phyloP scores from a whole-genome alignment of 2,113 vertebrate genomes.

The Naja naja region DNA sequence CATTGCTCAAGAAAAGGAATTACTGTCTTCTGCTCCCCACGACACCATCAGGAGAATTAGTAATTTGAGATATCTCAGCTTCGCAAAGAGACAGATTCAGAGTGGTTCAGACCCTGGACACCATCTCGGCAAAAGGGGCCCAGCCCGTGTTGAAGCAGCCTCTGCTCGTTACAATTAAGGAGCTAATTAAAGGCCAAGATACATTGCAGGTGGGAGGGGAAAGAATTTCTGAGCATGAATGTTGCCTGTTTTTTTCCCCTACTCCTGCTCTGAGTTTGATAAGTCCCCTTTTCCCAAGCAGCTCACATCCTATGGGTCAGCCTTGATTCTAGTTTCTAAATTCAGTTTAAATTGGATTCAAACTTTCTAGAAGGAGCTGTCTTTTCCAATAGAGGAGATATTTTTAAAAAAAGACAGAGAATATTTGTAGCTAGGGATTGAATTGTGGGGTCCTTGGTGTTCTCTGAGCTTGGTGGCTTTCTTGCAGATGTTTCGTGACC shows the following conservation, averaged over 20 bases:
- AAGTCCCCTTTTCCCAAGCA: neutral
- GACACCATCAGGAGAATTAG: conserved; percentile 78
- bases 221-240: neutral
- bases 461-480: neutral
- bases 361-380: neutral
- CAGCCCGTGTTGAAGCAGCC: neutral
- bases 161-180: neutral
- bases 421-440: neutral
- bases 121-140: neutral
- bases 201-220: neutral
- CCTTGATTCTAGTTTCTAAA: neutral
- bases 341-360: neutral
- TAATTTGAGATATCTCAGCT: conserved; percentile 66
- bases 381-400: neutral
- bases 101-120: conserved; percentile 53
- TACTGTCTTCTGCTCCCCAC: conserved; percentile 76
- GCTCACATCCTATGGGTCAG: neutral
- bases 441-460: neutral
- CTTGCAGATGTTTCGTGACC: neutral
- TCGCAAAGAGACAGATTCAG: conserved; percentile 49
- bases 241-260: neutral
- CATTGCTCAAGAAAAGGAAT: conserved; percentile 74
- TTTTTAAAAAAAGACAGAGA: too few relatives aligned
- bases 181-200: neutral
- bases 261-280: neutral